These are phyloP conservation scores for Microctonus aethiopoides DNA, from an alignment of 2,888 invertebrate genomes.

Conservation along the genomic window DNA sequence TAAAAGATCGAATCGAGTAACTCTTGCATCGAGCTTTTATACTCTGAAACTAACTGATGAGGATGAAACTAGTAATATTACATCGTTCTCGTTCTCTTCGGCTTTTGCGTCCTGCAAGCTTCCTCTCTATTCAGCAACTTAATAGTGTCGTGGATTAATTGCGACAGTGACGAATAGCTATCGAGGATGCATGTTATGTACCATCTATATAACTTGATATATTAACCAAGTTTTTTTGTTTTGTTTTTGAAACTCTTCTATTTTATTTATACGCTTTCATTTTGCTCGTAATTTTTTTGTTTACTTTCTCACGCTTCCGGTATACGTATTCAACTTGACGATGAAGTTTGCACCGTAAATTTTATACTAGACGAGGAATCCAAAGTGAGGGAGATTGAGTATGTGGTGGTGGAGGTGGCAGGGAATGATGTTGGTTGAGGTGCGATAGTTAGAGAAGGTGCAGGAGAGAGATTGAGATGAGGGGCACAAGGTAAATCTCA, in stretches of 20 bases:
- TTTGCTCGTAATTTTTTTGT: neutral
- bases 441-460: neutral
- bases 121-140: neutral
- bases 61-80: neutral
- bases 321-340: neutral
- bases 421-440: neutral
- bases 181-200: neutral
- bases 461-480: neutral
- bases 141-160: slow-evolving; percentile 48
- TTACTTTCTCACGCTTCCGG: neutral
- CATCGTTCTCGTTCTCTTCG: neutral
- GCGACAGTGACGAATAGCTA: slow-evolving; percentile 54
- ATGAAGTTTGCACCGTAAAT: slow-evolving; percentile 1
- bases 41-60: too few species aligned
- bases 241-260: neutral
- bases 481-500: slow-evolving; percentile 6
- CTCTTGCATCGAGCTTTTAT: neutral
- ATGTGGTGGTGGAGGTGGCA: neutral
- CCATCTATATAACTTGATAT: neutral
- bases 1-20: neutral
- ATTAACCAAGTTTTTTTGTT: slow-evolving; percentile 17
- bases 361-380: neutral
- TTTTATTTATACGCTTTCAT: neutral
- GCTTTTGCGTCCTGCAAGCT: neutral
- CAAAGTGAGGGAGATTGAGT: slow-evolving; percentile 10